These are phyloP conservation scores for Cylas formicarius DNA, from an alignment of 1,140 invertebrate genomes.

Conservation along the genomic window DNA sequence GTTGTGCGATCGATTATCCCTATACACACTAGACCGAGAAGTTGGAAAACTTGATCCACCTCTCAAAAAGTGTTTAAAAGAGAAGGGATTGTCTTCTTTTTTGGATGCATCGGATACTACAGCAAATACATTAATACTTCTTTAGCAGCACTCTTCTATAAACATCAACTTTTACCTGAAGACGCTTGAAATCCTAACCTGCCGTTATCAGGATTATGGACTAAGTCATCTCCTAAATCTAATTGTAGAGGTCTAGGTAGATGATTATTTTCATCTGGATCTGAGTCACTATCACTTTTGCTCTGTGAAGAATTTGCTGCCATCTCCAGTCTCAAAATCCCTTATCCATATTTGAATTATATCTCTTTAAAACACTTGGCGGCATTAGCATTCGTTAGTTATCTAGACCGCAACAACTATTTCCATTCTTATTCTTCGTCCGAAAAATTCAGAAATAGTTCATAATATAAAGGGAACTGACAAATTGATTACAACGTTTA, in stretches of 20 bases:
- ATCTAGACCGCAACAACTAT: too few species aligned
- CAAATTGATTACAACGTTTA: too few species aligned
- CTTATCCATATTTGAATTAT: too few species aligned
- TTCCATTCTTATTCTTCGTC: too few species aligned
- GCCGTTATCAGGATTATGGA: slow-evolving; percentile 24
- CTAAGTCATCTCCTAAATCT: slow-evolving; percentile 32
- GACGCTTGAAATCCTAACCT: slow-evolving; percentile 27
- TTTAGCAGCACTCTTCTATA: background rate
- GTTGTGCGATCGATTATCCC: slow-evolving; percentile 16
- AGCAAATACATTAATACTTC: background rate
- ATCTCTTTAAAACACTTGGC: too few species aligned
- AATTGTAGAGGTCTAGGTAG: slow-evolving; percentile 18
- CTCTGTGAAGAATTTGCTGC: too few species aligned
- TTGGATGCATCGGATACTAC: slow-evolving; percentile 31
- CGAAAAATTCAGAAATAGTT: too few species aligned
- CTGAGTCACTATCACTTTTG: slow-evolving; percentile 13
- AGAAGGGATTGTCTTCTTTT: slow-evolving; percentile 67
- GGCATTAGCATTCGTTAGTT: too few species aligned
- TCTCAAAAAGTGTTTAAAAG: slow-evolving; percentile 73
- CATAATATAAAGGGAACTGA: too few species aligned
- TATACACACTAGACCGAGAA: background rate
- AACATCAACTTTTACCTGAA: slow-evolving; percentile 12
- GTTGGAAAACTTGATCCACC: slow-evolving; percentile 38
- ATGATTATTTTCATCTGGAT: slow-evolving; percentile 13
- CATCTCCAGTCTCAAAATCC: too few species aligned